Conservation (phyloP, 1,140 invertebrate species). For the Drosophila punjabiensis region DNA sequence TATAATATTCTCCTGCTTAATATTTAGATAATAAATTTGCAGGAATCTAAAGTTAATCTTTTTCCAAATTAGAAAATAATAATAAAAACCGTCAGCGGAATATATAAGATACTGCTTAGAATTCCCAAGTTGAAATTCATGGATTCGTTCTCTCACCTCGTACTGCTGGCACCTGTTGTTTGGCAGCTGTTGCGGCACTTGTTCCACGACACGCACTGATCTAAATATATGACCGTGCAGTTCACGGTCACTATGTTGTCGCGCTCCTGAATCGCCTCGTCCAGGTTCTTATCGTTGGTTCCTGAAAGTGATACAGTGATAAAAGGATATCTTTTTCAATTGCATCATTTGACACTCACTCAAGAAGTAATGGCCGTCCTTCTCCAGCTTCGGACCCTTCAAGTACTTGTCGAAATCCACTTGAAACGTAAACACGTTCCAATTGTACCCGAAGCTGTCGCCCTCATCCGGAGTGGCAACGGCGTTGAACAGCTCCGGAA, state of each 20-base stretch:
- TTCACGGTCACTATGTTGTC: slow-evolving; percentile 90
- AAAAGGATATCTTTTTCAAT: not conserved
- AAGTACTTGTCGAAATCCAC: slow-evolving; percentile 88
- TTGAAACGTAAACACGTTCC: slow-evolving; percentile 93
- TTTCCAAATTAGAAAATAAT: no score
- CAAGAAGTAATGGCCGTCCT: slow-evolving; percentile 76
- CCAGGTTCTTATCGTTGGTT: slow-evolving; percentile 74
- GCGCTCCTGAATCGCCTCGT: slow-evolving; percentile 83
- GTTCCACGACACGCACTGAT: slow-evolving; percentile 94
- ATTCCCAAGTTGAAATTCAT: not conserved
- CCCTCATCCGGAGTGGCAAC: slow-evolving; percentile 88
- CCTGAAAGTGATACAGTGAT: not conserved
- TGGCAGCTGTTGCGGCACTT: slow-evolving; percentile 88
- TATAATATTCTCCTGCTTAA: no score
- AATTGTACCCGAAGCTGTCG: slow-evolving; percentile 86
- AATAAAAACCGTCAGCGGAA: not conserved
- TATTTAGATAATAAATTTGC: no score
- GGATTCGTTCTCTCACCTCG: slow-evolving; percentile 54
- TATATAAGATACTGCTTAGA: not conserved
- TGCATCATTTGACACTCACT: slow-evolving; percentile 52
- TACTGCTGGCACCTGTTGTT: slow-evolving; percentile 80
- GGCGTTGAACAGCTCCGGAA: slow-evolving; percentile 93
- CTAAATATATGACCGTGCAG: slow-evolving; percentile 97
- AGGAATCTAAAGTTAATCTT: no score
- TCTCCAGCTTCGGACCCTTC: slow-evolving; percentile 76